Percentiles rank a stretch among this genome's conserved stretches.
Evolutionary conservation across 2,888 invertebrate species (phyloP).

Genomic region (Chironomus riparius): DNA sequence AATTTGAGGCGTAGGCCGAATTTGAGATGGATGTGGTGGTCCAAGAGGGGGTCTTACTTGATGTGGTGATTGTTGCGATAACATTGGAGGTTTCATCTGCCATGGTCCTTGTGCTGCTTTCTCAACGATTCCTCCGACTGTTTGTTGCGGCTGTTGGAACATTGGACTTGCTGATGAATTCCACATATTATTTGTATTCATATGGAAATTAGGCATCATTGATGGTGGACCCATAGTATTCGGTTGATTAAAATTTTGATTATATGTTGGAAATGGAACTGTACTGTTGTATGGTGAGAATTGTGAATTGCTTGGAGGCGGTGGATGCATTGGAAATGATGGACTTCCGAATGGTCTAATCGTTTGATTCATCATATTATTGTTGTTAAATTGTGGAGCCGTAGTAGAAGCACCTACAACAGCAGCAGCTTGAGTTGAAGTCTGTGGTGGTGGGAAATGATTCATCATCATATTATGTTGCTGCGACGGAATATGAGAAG

Average conservation of each 20-base stretch:
- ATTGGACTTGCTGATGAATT: constrained; percentile 11
- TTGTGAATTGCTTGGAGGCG: constrained; percentile 28
- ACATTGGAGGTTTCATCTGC: neutral
- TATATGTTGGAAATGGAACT: neutral
- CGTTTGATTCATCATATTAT: constrained; percentile 30
- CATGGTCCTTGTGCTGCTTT: neutral
- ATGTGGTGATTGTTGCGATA: constrained; percentile 22
- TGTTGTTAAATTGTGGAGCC: neutral
- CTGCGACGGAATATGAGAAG: constrained; percentile 32
- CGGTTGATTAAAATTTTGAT: constrained; percentile 9
- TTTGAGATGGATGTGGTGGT: neutral
- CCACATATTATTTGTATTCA: constrained; percentile 20
- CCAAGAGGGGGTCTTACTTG: constrained; percentile 4
- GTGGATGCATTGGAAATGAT: constrained; percentile 22
- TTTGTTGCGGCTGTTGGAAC: neutral
- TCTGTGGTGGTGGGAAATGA: constrained; percentile 32
- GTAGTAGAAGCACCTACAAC: neutral
- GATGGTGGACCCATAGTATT: neutral
- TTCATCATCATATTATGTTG: constrained; percentile 27
- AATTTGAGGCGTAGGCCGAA: neutral
- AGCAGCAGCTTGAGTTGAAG: neutral
- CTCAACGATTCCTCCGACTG: neutral
- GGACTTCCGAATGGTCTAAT: constrained; percentile 30
- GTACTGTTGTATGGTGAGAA: constrained; percentile 29
- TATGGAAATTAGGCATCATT: constrained; percentile 15